Percentiles rank a stretch among this genome's conserved stretches.
These are phyloP conservation scores for Psophia crepitans DNA, from an alignment of 2,113 vertebrate species.

Conservation along the genomic window DNA sequence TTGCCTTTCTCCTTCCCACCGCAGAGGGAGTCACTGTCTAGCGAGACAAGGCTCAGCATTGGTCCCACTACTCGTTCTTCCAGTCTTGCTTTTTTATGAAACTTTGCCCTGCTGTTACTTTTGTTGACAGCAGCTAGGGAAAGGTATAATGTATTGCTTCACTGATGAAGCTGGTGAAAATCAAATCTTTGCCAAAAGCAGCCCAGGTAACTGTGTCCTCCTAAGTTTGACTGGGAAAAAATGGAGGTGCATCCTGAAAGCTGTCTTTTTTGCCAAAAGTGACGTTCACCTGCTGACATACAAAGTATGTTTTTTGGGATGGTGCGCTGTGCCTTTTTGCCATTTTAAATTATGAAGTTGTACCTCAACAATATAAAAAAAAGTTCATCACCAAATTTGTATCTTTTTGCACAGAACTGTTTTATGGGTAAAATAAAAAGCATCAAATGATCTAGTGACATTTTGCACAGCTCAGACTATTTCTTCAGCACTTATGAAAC, in stretches of 20 bases:
- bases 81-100: neutral
- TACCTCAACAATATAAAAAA: neutral
- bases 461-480: neutral
- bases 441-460: neutral
- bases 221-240: neutral
- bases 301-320: neutral
- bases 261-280: neutral
- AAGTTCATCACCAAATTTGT: neutral
- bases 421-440: neutral
- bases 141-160: neutral
- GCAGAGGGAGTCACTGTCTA: neutral
- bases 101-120: neutral
- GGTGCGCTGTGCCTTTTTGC: neutral
- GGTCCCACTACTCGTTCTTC: neutral
- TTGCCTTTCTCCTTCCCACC: neutral
- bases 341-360: neutral
- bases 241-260: neutral
- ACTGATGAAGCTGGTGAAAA: neutral
- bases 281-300: neutral
- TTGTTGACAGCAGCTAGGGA: neutral
- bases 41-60: neutral
- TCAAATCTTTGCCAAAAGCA: neutral
- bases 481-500: neutral
- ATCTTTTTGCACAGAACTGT: neutral
- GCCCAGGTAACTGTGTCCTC: neutral